These are phyloP conservation scores for Fulmarus glacialis DNA, from an alignment of 2,113 vertebrate species.

Conservation along the genomic window DNA sequence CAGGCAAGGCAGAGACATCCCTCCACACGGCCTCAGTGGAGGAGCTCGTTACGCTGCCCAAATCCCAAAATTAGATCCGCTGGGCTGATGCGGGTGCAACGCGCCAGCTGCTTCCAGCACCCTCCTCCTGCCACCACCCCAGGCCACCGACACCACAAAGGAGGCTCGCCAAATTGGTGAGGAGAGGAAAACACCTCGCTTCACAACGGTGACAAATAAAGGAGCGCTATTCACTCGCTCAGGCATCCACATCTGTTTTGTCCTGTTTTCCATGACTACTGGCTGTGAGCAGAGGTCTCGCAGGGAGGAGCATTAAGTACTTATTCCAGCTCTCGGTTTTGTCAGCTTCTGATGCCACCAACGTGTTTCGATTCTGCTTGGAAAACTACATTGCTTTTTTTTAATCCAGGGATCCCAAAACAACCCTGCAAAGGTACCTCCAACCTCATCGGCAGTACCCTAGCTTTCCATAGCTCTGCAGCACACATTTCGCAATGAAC, in stretches of 20 bases:
- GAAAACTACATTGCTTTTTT: neutral
- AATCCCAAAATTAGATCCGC: neutral
- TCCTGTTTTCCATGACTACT: conserved; percentile 62
- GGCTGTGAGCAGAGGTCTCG: conserved; percentile 53
- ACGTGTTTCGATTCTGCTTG: neutral
- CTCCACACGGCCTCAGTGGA: neutral
- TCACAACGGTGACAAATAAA: neutral
- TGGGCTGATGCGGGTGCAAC: neutral
- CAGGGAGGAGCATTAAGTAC: conserved; percentile 46
- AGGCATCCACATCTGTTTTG: conserved; percentile 47
- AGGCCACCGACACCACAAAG: neutral
- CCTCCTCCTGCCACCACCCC: neutral
- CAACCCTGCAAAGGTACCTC: neutral
- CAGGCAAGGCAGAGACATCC: neutral
- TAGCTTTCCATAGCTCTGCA: neutral
- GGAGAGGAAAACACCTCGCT: neutral
- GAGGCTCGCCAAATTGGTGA: neutral
- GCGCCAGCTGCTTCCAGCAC: neutral
- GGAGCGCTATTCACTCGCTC: neutral
- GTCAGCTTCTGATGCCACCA: conserved; percentile 48
- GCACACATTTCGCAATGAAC: neutral
- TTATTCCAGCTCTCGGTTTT: conserved; percentile 36
- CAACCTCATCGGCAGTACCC: neutral
- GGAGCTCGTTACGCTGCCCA: neutral
- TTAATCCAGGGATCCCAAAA: neutral